These are phyloP conservation scores for Aurelia coerulea DNA, from an alignment of 30 jellyfish, hydroid and myxozoan species.

Conservation along the genomic window DNA sequence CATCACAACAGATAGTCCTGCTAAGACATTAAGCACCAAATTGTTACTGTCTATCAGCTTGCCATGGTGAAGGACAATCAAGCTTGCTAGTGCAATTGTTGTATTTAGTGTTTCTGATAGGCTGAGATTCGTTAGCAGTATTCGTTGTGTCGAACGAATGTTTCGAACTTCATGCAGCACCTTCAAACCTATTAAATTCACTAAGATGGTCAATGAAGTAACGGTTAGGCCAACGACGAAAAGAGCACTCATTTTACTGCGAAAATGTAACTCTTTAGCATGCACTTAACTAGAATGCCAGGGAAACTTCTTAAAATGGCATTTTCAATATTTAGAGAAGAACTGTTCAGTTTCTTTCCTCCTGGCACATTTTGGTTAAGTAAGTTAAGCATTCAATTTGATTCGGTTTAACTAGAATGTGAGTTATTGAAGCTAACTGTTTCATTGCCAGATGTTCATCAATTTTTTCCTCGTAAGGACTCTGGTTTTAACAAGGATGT, in stretches of 20 bases:
- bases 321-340: too few species aligned
- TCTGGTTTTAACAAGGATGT: too few species aligned
- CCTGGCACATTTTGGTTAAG: too few species aligned
- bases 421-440: too few species aligned
- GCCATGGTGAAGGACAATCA: not conserved
- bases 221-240: not conserved
- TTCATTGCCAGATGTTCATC: too few species aligned
- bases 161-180: constrained; percentile 26
- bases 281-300: too few species aligned
- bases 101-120: constrained; percentile 42
- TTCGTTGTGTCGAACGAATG: constrained; percentile 14
- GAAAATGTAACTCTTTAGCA: too few species aligned
- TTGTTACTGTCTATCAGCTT: not conserved
- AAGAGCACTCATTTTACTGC: not conserved
- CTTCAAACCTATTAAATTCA: constrained; percentile 41
- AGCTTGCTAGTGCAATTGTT: constrained; percentile 6
- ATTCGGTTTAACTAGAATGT: too few species aligned
- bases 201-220: constrained; percentile 5
- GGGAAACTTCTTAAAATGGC: too few species aligned
- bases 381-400: too few species aligned
- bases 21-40: constrained; percentile 2
- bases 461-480: too few species aligned
- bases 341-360: too few species aligned
- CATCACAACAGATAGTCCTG: constrained; percentile 24
- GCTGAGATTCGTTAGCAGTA: constrained; percentile 32